These are phyloP conservation scores for Drosophila nannoptera DNA, from an alignment of 1,140 invertebrate genomes.

Conservation along the genomic window DNA sequence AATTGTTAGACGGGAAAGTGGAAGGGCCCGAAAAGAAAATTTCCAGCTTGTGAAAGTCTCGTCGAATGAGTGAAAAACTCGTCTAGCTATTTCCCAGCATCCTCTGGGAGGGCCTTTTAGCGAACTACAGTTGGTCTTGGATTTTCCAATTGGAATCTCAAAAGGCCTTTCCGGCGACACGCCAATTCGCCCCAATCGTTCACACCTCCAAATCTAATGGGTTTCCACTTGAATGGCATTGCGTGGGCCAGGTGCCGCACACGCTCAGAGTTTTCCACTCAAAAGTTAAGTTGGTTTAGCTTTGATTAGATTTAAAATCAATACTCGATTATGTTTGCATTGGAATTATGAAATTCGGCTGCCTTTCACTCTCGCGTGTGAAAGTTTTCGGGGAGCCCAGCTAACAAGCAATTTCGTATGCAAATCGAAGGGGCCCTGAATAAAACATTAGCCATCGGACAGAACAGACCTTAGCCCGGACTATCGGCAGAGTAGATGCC, in stretches of 20 bases:
- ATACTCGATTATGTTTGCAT: not conserved
- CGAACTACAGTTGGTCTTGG: too few species aligned
- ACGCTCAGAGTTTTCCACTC: constrained; percentile 36
- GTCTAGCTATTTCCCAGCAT: too few species aligned
- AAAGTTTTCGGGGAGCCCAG: constrained; percentile 34
- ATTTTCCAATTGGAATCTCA: too few species aligned
- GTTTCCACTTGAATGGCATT: constrained; percentile 8
- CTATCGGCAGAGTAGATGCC: not conserved
- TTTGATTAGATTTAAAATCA: constrained; percentile 17
- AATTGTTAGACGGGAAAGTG: not conserved
- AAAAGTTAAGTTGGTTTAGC: constrained; percentile 57
- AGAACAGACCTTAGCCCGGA: constrained; percentile 28
- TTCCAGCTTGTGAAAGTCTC: too few species aligned
- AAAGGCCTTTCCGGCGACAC: too few species aligned
- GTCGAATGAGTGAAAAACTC: too few species aligned
- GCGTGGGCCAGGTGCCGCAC: constrained; percentile 28
- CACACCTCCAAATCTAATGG: constrained; percentile 33
- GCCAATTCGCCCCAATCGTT: too few species aligned
- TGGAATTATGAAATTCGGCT: not conserved
- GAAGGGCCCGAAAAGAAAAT: too few species aligned
- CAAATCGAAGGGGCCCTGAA: constrained; percentile 60
- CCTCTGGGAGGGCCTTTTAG: too few species aligned
- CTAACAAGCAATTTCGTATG: constrained; percentile 70
- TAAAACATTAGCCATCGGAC: constrained; percentile 57
- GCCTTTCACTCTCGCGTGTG: constrained; percentile 39